Base-by-base conservation (phyloP, 2,113 vertebrate species). In the Agapornis roseicollis region DNA sequence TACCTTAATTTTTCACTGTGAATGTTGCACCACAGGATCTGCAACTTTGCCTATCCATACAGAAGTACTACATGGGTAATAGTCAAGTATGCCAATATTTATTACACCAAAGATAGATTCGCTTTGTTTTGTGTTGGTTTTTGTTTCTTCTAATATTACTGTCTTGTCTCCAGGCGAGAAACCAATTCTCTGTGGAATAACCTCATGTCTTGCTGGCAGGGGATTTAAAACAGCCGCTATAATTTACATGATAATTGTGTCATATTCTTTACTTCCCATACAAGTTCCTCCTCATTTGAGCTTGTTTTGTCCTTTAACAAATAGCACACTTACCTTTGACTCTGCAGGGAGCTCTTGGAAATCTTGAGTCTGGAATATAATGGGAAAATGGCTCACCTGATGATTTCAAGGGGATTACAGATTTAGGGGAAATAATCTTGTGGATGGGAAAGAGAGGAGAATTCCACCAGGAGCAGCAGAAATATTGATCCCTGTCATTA, bases 241-340 rank as follows among this genome's bases (percentile, higher is more conserved):
- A 94, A 94, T 96, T 93, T 96, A 94, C 88, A 91, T 93, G 46
- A 87, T 97, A 93, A 93, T 93, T 97, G 44, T 90, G 84, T 96
- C 68, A 20, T 85, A 41, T 93, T 94, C 94, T 96, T 92, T 92
- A 83, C 93, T 76, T 95, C 71, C 23, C 25, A 1, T 66, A n/a
- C 71, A 85, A 94, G 88, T 90, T 96, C 77, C 73, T 96, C 69
- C 83, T 93, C 13, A 4, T 91, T 71, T 71, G 78, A 90, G 68
- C 79, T 92, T 47, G 61, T 83, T 92, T 79, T 83, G 91, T 96
- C 91, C 81, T 90, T 92, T 76, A 89, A 88, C 76, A 82, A 94
- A 46, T 44, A 74, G 90, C 49, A 4, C 42, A 74, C 80, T 97
- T 80, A 80, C 78, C 52, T 88, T 72, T 81, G 93, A 88, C 85